A percentile compares a stretch with the other conserved stretches of the same genome.
Conservation (phyloP, 2,797 vertebrate species). For the Rhynchonycteris naso region DNA sequence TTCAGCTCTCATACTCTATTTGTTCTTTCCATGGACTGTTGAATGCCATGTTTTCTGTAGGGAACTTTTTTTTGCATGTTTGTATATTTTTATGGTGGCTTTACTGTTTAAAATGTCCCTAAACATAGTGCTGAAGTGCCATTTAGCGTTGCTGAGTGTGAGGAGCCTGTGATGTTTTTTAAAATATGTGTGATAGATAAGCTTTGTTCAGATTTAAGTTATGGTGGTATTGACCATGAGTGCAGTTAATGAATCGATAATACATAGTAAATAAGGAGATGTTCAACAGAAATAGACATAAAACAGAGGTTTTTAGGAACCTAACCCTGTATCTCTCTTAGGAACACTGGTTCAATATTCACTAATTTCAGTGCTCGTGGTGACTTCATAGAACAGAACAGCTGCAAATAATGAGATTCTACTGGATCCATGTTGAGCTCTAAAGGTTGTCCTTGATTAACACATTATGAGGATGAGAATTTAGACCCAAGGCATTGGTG, state of each 20-base stretch:
- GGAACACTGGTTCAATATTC: neutral
- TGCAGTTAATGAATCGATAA: neutral
- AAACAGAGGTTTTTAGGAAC: neutral
- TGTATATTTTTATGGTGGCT: neutral
- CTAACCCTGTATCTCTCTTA: neutral
- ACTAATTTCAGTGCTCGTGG: neutral
- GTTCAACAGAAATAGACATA: neutral
- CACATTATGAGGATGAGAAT: neutral
- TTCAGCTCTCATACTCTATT: neutral
- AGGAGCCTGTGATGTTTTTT: neutral
- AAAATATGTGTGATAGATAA: neutral
- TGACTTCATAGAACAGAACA: neutral
- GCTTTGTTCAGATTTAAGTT: neutral
- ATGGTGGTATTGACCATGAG: neutral
- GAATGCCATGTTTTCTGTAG: neutral
- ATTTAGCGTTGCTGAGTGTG: neutral
- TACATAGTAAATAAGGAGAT: neutral
- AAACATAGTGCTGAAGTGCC: neutral
- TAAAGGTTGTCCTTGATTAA: neutral
- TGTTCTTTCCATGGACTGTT: neutral
- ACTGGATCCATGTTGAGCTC: rapidly evolving
- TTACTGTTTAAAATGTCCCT: neutral
- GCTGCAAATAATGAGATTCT: neutral
- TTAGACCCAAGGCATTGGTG: neutral
- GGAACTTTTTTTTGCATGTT: neutral